Percentiles rank a stretch among this genome's conserved stretches.
phyloP scores from a whole-genome alignment of 2,797 vertebrate species.

The Hypotaenidia okinawae region DNA sequence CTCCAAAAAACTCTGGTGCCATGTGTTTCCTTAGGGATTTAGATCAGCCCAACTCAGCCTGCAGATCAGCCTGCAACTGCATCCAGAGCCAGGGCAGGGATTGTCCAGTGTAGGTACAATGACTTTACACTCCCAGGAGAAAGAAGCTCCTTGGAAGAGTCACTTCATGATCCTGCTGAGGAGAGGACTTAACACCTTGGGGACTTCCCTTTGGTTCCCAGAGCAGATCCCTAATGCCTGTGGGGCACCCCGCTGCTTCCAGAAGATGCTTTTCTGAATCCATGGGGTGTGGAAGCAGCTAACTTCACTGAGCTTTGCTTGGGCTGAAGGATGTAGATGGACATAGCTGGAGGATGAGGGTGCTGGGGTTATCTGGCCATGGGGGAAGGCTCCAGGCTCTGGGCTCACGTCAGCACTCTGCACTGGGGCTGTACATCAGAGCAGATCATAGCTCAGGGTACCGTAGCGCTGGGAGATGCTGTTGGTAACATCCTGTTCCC shows the following conservation, averaged over 20 bases:
- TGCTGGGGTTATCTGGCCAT: not conserved
- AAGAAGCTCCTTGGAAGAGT: not conserved
- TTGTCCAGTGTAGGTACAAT: not conserved
- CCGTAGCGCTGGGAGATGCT: not conserved
- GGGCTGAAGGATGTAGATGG: not conserved
- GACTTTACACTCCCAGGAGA: not conserved
- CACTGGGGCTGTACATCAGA: not conserved
- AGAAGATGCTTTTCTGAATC: not conserved
- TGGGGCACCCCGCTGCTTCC: not conserved
- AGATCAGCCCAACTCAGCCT: not conserved
- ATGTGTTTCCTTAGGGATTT: not conserved
- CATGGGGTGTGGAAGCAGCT: not conserved
- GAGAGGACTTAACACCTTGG: not conserved
- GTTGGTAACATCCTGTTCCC: not conserved
- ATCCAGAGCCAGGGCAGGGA: not conserved
- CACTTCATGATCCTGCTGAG: not conserved
- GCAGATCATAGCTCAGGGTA: not conserved
- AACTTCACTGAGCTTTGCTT: not conserved
- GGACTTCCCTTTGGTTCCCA: not conserved
- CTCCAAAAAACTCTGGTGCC: too few relatives aligned
- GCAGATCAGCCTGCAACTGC: not conserved
- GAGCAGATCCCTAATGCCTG: not conserved
- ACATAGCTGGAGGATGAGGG: accelerated
- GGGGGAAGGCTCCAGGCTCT: not conserved
- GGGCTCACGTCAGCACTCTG: accelerated